Base-by-base conservation (phyloP, 2,888 invertebrate genomes). In the Drosophila helvetica region DNA sequence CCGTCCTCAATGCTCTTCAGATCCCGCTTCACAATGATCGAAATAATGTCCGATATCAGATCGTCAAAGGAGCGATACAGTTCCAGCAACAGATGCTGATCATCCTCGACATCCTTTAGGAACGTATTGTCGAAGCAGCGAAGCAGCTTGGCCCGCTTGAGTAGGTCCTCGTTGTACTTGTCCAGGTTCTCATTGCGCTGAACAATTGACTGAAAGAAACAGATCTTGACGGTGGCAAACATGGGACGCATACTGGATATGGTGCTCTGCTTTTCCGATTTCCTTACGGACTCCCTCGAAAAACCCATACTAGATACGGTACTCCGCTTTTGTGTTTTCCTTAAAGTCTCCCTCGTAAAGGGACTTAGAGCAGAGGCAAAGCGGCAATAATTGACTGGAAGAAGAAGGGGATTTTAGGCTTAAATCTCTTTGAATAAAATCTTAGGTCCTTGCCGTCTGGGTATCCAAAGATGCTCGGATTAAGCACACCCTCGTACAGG, bases 381-480 rank as follows among this genome's bases (percentile, higher is more conserved):
- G 0, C 85, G 83, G 43, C 78, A 78, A 1, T n/a, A 43, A 18
- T 79, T 84, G 0, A 86, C 83, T 83, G 50, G 10, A 45, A 7
- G 17, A 4, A 3, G 25, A 3, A 6, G 6, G 2, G 6, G 2
- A 38, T 2, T 6, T 2, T 2, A 38, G 15, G 6, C 7, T 1
- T 2, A n/a, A n/a, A 2, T 7, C 7, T 7, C 15, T 6, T 7
- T 0, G 2, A n/a, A 2, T n/a, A n/a, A 27, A 46, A 9, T 0
- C 27, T 17, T n/a, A 10, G 43, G 0, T 1, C 19, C 69, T 63
- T 30, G 89, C 90, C 89, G 3, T 75, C 30, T 1, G 90, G 90
- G 67, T 89, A 90, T 4, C 80, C 76, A 67, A 90, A 90, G 8
- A 90, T 54, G 4, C 87, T 85, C 0, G 76, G 71, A 62, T 90